Percentiles rank a stretch among this genome's conserved stretches.
phyloP scores from a whole-genome alignment of 2,888 invertebrate genomes.

The Heteromyza rotundicornis region DNA sequence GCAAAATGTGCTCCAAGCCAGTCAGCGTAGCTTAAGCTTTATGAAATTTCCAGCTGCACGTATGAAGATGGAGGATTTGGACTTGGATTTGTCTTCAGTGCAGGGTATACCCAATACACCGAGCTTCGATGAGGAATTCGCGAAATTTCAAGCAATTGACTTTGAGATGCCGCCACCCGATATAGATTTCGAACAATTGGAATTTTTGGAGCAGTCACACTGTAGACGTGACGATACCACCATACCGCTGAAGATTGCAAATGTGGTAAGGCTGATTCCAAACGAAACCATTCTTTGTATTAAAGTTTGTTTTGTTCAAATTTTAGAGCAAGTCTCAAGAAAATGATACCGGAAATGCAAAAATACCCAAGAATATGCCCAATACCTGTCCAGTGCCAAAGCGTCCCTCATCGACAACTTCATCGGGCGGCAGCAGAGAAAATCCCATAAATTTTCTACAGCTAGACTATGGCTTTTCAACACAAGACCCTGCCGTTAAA shows the following conservation, averaged over 20 bases:
- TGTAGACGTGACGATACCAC: not conserved
- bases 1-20: not conserved
- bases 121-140: conserved; percentile 12
- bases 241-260: too few species aligned
- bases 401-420: not conserved
- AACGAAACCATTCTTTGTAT: too few species aligned
- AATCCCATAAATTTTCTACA: conserved; percentile 8
- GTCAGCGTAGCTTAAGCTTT: not conserved
- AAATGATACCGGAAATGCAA: too few species aligned
- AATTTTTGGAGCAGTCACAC: conserved; percentile 7
- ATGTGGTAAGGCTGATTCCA: too few species aligned
- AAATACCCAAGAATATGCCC: not conserved
- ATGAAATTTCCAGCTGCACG: not conserved
- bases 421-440: not conserved
- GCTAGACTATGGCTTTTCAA: conserved; percentile 2
- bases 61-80: conserved; percentile 2
- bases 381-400: not conserved
- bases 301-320: too few species aligned
- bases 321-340: too few species aligned
- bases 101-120: not conserved
- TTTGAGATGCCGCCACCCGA: not conserved
- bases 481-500: not conserved
- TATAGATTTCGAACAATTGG: conserved; percentile 21
- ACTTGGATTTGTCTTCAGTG: not conserved
- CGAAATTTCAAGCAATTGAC: conserved; percentile 2